Conservation (phyloP, 2,797 vertebrate species). For the Philypnodon macrostomus region DNA sequence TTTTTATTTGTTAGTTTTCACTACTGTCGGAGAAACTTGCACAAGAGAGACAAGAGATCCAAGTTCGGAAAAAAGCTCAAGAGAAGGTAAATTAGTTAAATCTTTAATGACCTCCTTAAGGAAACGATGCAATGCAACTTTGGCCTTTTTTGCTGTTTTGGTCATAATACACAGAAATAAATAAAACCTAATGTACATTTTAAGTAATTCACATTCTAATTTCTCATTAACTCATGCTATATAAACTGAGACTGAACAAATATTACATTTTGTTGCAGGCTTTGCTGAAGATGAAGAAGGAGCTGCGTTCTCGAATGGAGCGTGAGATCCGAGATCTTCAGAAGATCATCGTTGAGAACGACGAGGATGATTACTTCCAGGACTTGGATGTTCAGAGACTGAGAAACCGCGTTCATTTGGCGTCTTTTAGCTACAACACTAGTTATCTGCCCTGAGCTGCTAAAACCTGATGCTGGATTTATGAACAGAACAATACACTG, state of each 20-base stretch:
- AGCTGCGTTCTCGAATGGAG: conserved; percentile 89
- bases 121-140: too few species aligned
- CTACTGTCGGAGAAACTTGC: conserved; percentile 88
- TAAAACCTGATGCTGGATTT: conserved; percentile 10
- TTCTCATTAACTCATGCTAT: not conserved
- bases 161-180: too few species aligned
- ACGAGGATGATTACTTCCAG: conserved; percentile 85
- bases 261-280: conserved; percentile 65
- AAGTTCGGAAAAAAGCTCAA: conserved; percentile 86
- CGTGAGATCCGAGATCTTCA: conserved; percentile 89
- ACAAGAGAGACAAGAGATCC: conserved; percentile 85
- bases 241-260: not conserved
- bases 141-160: too few species aligned
- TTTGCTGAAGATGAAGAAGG: conserved; percentile 85
- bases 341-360: conserved; percentile 80
- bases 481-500: conserved; percentile 1
- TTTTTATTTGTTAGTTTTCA: conserved; percentile 81
- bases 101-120: too few species aligned
- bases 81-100: conserved; percentile 84
- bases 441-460: conserved; percentile 53
- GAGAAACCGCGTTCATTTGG: conserved; percentile 81
- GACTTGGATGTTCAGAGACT: conserved; percentile 87
- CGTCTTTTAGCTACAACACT: conserved; percentile 87
- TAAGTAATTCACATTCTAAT: too few species aligned
- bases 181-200: too few species aligned